Evolutionary conservation across 2,888 invertebrate genomes (phyloP), one percentile per base, ranked within the genome.

Genomic region (Polydrusus cervinus): DNA sequence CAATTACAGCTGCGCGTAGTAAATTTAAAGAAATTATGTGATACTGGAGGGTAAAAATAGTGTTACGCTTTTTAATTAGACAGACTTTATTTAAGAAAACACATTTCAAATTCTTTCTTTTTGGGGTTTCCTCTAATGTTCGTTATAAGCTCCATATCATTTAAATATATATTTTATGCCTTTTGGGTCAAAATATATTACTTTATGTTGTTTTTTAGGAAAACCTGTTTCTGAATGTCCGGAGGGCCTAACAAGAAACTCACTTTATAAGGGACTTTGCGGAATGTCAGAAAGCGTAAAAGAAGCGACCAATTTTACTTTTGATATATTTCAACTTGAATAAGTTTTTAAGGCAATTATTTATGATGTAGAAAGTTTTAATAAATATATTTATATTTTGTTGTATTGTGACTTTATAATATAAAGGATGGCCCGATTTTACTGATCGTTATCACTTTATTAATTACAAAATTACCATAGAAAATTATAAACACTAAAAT

Each of bases 171-270:
- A 20, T 25, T 30, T 45, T 43, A 47, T n/a, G 18, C 16, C 20
- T 45, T 45, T 10, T 18, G 25, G 40, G 16, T 65, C 10, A 62
- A 51, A 70, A 70, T 62, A 61, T 49, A 49, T 30, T 43, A 16
- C 30, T 71, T 57, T 45, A 47, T 47, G 45, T 74, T 43, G 18
- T n/a, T 71, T 71, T n/a, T 61, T 57, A 75, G 75, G 75, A 18
- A 77, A 79, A 51, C 82, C 85, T n/a, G 80, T 82, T 47, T 79
- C 83, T 0, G 81, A 78, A 34, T 87, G 86, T 69, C 74, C 80
- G 0, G 51, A 64, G 25, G 77, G 79, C 38, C 49, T 79, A 34
- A 78, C 78, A 74, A 78, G 62, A 30, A 82, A 82, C 64, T 76
- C 78, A 40, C 80, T 80, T 68, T 85, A 82, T 67, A 74, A 73